Conservation (phyloP, 2,888 invertebrate species). For the Trichacis sp. region DNA sequence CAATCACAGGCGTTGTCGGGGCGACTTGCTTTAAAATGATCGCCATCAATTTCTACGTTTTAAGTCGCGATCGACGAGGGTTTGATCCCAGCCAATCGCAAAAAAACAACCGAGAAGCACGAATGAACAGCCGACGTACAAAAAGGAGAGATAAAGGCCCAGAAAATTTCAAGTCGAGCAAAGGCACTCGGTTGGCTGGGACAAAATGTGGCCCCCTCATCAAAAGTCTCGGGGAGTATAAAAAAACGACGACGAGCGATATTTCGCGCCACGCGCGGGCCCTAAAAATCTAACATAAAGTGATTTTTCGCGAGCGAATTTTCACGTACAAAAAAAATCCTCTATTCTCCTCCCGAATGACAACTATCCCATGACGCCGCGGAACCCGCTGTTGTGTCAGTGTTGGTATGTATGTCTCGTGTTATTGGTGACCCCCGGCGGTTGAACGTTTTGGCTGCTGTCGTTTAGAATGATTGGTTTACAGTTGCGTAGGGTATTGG, state of each 20-base stretch:
- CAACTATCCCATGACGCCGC: not conserved
- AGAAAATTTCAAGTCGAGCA: not conserved
- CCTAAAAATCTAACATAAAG: not conserved
- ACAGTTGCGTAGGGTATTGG: constrained; percentile 88
- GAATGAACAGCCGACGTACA: constrained; percentile 1
- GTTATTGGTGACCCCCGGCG: constrained; percentile 15
- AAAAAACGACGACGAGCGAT: constrained; percentile 21
- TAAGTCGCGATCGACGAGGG: constrained; percentile 13
- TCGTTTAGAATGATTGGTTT: constrained; percentile 61
- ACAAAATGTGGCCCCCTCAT: not conserved
- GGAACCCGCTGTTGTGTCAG: constrained; percentile 19
- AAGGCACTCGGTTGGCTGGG: constrained; percentile 6
- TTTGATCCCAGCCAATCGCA: constrained; percentile 2
- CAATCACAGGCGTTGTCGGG: constrained; percentile 63
- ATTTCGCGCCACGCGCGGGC: constrained; percentile 19
- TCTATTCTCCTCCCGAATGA: too few relatives aligned
- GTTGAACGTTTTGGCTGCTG: constrained; percentile 34
- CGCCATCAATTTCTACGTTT: constrained; percentile 26
- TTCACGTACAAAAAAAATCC: too few relatives aligned
- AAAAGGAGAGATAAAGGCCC: not conserved
- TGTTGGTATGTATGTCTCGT: constrained; percentile 8
- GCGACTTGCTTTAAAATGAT: constrained; percentile 50
- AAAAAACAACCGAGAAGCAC: not conserved
- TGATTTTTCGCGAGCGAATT: too few relatives aligned
- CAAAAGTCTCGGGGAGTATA: constrained; percentile 12